Evolutionary conservation across 2,888 invertebrate species (phyloP), one percentile per base, ranked within the genome.

Genomic region (Cryptophagus acutangulus): DNA sequence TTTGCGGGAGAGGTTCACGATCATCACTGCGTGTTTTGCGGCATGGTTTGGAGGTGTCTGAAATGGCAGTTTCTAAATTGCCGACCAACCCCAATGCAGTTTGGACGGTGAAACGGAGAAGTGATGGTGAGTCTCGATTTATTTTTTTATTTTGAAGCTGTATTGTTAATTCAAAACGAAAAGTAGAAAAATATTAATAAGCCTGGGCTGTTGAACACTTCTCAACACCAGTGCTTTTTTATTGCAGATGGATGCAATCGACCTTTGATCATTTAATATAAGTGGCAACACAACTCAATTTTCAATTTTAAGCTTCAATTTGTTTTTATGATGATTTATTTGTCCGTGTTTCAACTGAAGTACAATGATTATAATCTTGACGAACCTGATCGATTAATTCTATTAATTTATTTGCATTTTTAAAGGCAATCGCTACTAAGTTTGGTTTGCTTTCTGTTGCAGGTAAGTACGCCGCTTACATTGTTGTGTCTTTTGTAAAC

Each of bases 31-130:
- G 94, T 60, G 93, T 97, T 0, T 72, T 99, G 6, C 78, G 99
- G 15, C 99, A 99, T 70, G 99, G 99, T 56, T 75, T 99, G 36
- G 99, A 97, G 76, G 96, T 99, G 1, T 91, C 95, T 0, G 99
- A 99, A 73, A 99, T 99, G 99, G 99, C 99, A 43, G 96, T 99
- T 2, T 96, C 96, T 15, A 97, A 99, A 71, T 74, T 99, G 54
- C 99, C 99, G n/a, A 97, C 97, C 63, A 97, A 94, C 64, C 99
- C 99, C 2, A 99, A 96, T 74, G 97, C 97, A 58, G 99, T 99
- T 1, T 99, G 99, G 99, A 99, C 99, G 17, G 99, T 99, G 13
- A 91, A 94, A 66, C 81, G 88, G 60, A 83, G 93, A 67, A 82
- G 89, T 65, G 97, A 99, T 75, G 99, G 96, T 96, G 73, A 86